A percentile compares a stretch with the other conserved stretches of the same genome.
These are phyloP conservation scores for Cybosia mesomella DNA, from an alignment of 2,888 invertebrate genomes.

Conservation along the genomic window DNA sequence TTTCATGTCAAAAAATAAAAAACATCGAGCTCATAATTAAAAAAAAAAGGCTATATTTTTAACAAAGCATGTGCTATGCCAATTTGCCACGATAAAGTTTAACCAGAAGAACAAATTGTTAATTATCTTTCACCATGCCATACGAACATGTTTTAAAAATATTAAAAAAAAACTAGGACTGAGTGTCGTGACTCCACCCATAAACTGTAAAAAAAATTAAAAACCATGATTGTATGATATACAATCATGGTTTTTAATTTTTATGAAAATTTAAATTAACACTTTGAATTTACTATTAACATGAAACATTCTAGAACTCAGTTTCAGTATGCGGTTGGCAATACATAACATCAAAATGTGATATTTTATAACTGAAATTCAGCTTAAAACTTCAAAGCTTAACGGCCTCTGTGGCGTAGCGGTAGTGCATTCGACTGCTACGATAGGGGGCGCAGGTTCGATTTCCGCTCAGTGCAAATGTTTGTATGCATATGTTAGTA, in stretches of 20 bases:
- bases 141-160: neutral
- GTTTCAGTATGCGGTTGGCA: too few species aligned
- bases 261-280: neutral
- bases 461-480: too few species aligned
- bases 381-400: too few species aligned
- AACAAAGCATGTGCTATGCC: neutral
- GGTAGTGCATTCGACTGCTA: too few species aligned
- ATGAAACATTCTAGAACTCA: neutral
- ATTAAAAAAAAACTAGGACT: neutral
- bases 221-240: neutral
- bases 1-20: neutral
- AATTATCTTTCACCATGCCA: conserved; percentile 1
- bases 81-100: neutral
- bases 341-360: too few species aligned
- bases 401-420: too few species aligned
- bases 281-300: neutral
- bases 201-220: neutral
- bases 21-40: neutral
- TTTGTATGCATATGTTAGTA: too few species aligned
- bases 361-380: too few species aligned
- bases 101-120: neutral
- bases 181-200: neutral
- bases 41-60: neutral
- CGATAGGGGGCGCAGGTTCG: too few species aligned
- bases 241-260: too few species aligned